Percentiles rank a stretch among this genome's conserved stretches.
These are phyloP conservation scores for Alcedo quadribrachys DNA, from an alignment of 2,797 vertebrate species.

Conservation along the genomic window DNA sequence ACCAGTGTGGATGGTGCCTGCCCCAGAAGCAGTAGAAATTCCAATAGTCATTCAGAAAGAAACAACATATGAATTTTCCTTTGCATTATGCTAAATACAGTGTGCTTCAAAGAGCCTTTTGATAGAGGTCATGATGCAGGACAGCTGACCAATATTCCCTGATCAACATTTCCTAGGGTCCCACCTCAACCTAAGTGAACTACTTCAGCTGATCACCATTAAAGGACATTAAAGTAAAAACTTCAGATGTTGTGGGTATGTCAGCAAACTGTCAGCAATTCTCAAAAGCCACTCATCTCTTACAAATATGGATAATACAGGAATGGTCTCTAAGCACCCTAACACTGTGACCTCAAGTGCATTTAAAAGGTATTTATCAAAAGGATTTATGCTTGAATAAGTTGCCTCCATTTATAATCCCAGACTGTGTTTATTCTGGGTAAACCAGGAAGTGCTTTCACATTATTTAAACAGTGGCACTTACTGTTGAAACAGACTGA, in stretches of 20 bases:
- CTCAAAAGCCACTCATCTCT: not conserved
- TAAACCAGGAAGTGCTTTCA: conserved; percentile 29
- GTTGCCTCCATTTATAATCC: conserved; percentile 7
- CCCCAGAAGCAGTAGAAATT: not conserved
- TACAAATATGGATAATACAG: not conserved
- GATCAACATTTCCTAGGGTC: not conserved
- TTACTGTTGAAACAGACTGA: not conserved
- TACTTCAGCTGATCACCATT: not conserved
- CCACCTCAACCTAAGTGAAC: not conserved
- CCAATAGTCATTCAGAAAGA: not conserved
- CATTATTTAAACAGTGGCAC: not conserved
- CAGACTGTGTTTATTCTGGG: not conserved
- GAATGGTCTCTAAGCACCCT: not conserved
- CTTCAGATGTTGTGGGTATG: not conserved
- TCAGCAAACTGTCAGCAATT: not conserved
- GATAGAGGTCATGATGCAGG: not conserved
- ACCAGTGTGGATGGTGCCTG: not conserved
- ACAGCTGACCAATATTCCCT: not conserved
- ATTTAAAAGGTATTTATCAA: not conserved
- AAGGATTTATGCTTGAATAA: conserved; percentile 41
- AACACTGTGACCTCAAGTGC: not conserved
- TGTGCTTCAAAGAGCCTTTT: not conserved
- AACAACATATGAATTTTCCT: not conserved
- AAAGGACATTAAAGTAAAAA: not conserved
- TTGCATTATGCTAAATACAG: not conserved